phyloP scores from a whole-genome alignment of 2,113 vertebrate species.

The Collichthys lucidus region DNA sequence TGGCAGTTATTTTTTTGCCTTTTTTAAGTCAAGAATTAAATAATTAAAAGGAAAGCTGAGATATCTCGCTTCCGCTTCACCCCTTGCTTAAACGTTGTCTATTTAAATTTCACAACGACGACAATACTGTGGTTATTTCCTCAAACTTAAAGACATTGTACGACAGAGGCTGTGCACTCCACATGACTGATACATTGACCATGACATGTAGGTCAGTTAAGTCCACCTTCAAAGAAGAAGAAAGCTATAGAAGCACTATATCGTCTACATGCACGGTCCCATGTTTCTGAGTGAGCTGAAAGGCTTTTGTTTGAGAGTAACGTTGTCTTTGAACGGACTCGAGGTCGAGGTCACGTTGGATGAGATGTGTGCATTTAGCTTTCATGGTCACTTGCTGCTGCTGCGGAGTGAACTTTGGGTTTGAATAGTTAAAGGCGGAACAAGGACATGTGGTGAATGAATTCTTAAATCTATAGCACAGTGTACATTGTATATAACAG shows the following conservation, averaged over 20 bases:
- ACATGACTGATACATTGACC: too few species aligned
- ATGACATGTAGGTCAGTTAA: not conserved
- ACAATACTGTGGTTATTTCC: not conserved
- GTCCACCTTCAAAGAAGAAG: not conserved
- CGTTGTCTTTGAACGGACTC: not conserved
- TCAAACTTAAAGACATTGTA: not conserved
- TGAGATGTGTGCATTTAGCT: slow-evolving; percentile 7
- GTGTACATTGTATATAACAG: not conserved
- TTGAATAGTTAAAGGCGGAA: not conserved
- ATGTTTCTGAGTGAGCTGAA: not conserved
- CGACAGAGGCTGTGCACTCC: too few species aligned
- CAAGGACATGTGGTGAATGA: slow-evolving; percentile 1
- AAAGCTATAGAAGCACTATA: too few species aligned
- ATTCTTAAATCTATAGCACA: not conserved
- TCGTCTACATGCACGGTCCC: not conserved
- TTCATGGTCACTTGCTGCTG: slow-evolving; percentile 9
- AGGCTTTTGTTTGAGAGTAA: too few species aligned
- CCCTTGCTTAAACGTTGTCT: too few species aligned
- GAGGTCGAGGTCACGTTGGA: not conserved
- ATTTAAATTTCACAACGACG: too few species aligned
- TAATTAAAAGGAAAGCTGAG: not conserved
- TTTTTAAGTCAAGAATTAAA: too few species aligned
- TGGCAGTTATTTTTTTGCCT: too few species aligned
- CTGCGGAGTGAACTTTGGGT: not conserved
- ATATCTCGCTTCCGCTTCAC: not conserved